Evolutionary conservation across 2,888 invertebrate species (phyloP), one percentile per base, ranked within the genome.

Genomic region (Drosophila ustulata): DNA sequence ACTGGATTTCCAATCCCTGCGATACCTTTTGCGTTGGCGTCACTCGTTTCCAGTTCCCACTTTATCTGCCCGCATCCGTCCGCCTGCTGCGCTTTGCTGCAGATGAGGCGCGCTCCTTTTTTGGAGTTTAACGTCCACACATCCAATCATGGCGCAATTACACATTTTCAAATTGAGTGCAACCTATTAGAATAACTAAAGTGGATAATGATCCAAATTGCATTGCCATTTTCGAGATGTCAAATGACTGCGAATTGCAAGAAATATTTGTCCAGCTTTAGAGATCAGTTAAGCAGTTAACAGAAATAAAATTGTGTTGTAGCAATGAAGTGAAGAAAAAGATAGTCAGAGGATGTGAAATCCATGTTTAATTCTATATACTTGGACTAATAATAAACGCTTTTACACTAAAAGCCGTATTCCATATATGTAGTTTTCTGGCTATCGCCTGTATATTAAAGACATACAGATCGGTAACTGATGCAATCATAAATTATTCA

Each of bases 161-260:
- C 9, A 70, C 75, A 77, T 75, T 76, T 75, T 75, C 66, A 75
- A 70, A 63, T 71, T 75, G 64, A 61, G 79, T 75, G 79, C 63
- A 66, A 53, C 65, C 75, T 75, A 71, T 71, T 79, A 68, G 59
- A 79, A 75, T 78, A 79, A 79, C 68, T 79, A 68, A 79, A 79
- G 75, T 79, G 67, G 67, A 49, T 23, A 49, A 11, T 18, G 3
- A 8, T 32, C 18, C 11, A 49, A 32, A 9, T 49, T 30, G 18
- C 30, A 30, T 13, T 28, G 13, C 28, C 18, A 47, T 18, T 32
- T 23, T 18, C 7, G 34, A 32, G 11, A 51, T 37, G 37, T 37
- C 37, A 37, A 37, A 34, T 11, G 11, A 37, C 37, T n/a, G n/a
- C 34, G 11, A 34, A 34, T 7, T 32, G 32, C 7, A 32, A 32